These are phyloP conservation scores for Pseudomyrmex dendroicus DNA, from an alignment of 1,140 invertebrate genomes.

Conservation along the genomic window DNA sequence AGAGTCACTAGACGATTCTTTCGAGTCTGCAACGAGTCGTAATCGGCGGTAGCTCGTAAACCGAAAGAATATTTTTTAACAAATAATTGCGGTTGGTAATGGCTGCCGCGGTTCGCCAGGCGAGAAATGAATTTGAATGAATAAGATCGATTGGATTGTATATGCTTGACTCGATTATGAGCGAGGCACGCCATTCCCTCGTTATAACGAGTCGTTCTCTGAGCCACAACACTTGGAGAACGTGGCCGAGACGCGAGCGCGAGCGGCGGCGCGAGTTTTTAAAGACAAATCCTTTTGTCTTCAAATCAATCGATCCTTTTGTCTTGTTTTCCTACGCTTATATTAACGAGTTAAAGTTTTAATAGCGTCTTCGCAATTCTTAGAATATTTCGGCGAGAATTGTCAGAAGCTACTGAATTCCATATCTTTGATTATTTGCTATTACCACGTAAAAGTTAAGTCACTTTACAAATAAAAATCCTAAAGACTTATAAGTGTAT, in stretches of 20 bases:
- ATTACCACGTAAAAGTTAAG: no score
- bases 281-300: slow-evolving; percentile 59
- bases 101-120: slow-evolving; percentile 66
- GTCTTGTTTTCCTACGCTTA: no score
- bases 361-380: no score
- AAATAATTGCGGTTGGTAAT: slow-evolving; percentile 54
- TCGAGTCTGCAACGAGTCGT: no score
- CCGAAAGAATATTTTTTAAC: no score
- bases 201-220: slow-evolving; percentile 79
- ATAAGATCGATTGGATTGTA: slow-evolving; percentile 84
- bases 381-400: no score
- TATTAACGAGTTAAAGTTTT: no score
- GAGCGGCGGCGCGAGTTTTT: slow-evolving; percentile 78
- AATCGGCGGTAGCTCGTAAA: no score
- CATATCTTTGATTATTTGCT: no score
- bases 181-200: slow-evolving; percentile 83
- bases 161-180: slow-evolving; percentile 82
- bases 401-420: no score
- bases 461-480: neutral
- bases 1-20: no score
- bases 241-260: slow-evolving; percentile 57
- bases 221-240: slow-evolving; percentile 45
- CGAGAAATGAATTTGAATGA: slow-evolving; percentile 82
- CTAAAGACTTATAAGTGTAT: slow-evolving; percentile 32
- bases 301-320: no score